These are phyloP conservation scores for Rhodophaea formosa DNA, from an alignment of 2,888 invertebrate genomes.

Conservation along the genomic window DNA sequence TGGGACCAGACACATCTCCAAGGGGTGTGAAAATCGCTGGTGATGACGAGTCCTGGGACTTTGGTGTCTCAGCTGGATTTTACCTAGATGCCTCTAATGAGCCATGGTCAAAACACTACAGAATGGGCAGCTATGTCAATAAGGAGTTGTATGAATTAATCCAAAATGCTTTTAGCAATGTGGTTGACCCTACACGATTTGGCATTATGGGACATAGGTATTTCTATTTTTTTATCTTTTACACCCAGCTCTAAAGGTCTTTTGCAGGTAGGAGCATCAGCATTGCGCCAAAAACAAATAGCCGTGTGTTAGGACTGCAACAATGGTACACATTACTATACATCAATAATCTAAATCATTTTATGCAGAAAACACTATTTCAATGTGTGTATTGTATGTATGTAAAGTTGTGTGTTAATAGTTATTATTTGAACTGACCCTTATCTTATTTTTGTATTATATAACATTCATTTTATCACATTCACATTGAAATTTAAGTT, in stretches of 20 bases:
- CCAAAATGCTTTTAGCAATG: conserved; percentile 84
- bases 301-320: too few species aligned
- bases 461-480: conserved; percentile 6
- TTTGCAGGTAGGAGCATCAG: too few species aligned
- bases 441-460: too few species aligned
- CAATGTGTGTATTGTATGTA: too few species aligned
- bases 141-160: conserved; percentile 90
- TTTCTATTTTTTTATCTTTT: conserved; percentile 15
- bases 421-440: too few species aligned
- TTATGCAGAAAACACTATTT: too few species aligned
- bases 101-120: conserved; percentile 96
- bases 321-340: too few species aligned
- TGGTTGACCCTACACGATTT: conserved; percentile 78
- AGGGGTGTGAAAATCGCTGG: conserved; percentile 93
- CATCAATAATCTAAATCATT: too few species aligned
- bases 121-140: conserved; percentile 97
- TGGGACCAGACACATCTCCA: conserved; percentile 98
- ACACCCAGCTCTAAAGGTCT: too few species aligned
- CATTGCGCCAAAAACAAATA: too few species aligned
- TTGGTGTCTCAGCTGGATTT: conserved; percentile 97
- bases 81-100: conserved; percentile 95
- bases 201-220: conserved; percentile 92
- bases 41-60: conserved; percentile 95
- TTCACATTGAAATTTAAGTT: background rate
- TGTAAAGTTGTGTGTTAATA: too few species aligned